Evolutionary conservation across 2,113 vertebrate genomes (phyloP).

Genomic region (Tachycineta bicolor): DNA sequence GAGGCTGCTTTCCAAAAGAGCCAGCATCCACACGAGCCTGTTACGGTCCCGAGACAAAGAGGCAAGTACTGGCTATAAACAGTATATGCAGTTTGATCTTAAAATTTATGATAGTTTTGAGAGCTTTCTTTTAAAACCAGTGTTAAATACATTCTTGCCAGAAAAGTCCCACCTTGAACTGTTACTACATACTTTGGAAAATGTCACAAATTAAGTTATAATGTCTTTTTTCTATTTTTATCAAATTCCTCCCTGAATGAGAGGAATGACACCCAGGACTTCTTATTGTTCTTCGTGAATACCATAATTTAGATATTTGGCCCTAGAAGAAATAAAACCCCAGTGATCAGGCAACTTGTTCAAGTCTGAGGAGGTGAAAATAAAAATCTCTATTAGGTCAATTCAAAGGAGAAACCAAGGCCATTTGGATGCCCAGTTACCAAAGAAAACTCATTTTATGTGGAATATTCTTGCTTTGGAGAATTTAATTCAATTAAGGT

Average conservation of each 20-base stretch:
- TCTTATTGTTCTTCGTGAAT: background rate
- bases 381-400: background rate
- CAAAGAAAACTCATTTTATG: background rate
- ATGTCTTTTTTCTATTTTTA: background rate
- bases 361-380: background rate
- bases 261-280: background rate
- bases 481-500: background rate
- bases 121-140: background rate
- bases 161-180: background rate
- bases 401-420: background rate
- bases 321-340: background rate
- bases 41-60: constrained; percentile 79
- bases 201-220: background rate
- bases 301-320: background rate
- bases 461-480: background rate
- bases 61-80: constrained; percentile 53
- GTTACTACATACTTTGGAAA: background rate
- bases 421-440: background rate
- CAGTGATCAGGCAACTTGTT: background rate
- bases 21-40: constrained; percentile 78
- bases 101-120: accelerated
- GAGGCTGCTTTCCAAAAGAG: constrained; percentile 82
- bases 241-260: background rate
- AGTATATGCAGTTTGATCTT: background rate
- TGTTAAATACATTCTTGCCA: background rate